Evolutionary conservation across 2,888 invertebrate species (phyloP), one percentile per base, ranked within the genome.

Genomic region (Lymantria dispar): DNA sequence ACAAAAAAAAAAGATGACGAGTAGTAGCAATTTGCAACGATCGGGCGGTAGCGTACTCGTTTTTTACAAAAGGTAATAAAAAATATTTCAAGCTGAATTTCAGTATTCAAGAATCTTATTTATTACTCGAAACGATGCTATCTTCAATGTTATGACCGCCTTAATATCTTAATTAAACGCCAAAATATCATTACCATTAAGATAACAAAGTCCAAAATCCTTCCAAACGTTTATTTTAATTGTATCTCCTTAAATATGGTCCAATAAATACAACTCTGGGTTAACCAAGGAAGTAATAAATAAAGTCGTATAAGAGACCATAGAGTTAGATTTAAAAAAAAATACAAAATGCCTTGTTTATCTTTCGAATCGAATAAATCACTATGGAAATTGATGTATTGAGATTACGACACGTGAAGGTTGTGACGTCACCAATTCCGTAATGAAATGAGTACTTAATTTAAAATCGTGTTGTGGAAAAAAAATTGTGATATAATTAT

Each of bases 231-330:
- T 48, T 49, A 49, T 46, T 52, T 52, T 49, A 53, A 53, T 52
- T 44, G 47, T 48, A 49, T 40, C 36, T 46, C 39, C 38, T 47
- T 53, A 46, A 48, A 53, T 41, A 43, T 43, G 51, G 48, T 15
- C 1, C 43, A 46, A 53, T 52, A 53, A 48, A 50, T 50, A 48
- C 38, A 46, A 31, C 66, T 48, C 53, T 54, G 45, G 60, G 60
- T 56, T 47, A 46, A 47, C 41, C 47, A 39, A 12, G 62, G 68
- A 60, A 57, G 55, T 49, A 46, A 68, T 67, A 67, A 68, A 67
- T 67, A 54, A 54, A 44, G 29, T 36, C 36, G 33, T 36, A 43
- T 48, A 64, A 60, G 50, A 48, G 37, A 53, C 45, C 43, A 39
- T 29, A 43, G 15, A 44, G 39, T 46, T 53, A 15, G 45, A 49